Conservation (phyloP, 2,113 vertebrate genomes). For the Rallus limicola region DNA sequence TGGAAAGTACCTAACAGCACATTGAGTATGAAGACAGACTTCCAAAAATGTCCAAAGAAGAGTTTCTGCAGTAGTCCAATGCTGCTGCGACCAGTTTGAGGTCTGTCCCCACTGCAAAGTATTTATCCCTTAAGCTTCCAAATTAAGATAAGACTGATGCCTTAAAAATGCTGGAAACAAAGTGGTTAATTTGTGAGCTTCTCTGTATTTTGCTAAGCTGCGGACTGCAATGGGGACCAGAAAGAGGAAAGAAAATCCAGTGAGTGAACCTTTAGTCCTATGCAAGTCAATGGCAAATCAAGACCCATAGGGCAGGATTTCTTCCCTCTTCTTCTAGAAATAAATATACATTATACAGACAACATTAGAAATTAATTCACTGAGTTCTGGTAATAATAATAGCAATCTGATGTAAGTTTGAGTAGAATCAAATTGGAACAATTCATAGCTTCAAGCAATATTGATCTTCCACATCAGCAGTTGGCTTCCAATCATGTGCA, state of each 20-base stretch:
- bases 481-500: not conserved
- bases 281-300: not conserved
- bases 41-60: not conserved
- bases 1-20: not conserved
- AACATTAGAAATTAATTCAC: not conserved
- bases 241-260: not conserved
- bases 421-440: not conserved
- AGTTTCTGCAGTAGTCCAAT: not conserved
- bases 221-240: not conserved
- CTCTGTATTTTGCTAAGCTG: not conserved
- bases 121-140: not conserved
- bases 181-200: not conserved
- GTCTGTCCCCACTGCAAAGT: not conserved
- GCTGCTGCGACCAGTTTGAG: not conserved
- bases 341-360: not conserved
- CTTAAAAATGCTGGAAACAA: not conserved
- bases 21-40: not conserved
- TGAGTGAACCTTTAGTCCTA: not conserved
- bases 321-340: not conserved
- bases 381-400: not conserved
- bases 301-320: not conserved
- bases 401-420: not conserved
- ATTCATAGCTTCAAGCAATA: not conserved
- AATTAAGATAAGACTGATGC: not conserved
- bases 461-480: not conserved